These are phyloP conservation scores for Brachycybe producta DNA, from an alignment of 2,888 invertebrate species.

Conservation along the genomic window DNA sequence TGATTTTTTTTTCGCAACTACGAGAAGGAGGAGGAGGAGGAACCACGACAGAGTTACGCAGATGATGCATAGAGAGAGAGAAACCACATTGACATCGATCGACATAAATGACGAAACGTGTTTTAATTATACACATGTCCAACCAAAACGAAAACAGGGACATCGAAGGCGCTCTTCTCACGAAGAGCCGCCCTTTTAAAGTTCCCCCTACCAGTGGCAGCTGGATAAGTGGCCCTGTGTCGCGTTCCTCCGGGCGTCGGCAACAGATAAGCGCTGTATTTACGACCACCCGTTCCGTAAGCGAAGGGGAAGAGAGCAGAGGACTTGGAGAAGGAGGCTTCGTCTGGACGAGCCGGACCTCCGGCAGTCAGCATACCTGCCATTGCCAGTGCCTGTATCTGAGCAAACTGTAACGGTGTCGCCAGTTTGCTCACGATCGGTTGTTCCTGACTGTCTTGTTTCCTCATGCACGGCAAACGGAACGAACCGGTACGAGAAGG, in stretches of 20 bases:
- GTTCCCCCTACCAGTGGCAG: constrained; percentile 16
- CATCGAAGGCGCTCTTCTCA: too few species aligned
- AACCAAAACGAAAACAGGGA: too few species aligned
- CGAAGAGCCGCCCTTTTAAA: too few species aligned
- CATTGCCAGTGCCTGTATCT: constrained; percentile 54
- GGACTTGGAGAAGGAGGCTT: not conserved
- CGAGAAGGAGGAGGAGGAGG: too few species aligned
- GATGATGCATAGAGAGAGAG: too few species aligned
- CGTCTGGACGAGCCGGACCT: constrained; percentile 20
- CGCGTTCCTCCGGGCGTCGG: constrained; percentile 14
- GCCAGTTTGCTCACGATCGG: constrained; percentile 43
- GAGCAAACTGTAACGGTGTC: constrained; percentile 54
- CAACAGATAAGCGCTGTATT: constrained; percentile 14
- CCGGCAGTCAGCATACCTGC: constrained; percentile 48
- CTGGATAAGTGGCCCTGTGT: constrained; percentile 14
- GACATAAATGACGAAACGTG: too few species aligned
- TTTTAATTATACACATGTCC: too few species aligned
- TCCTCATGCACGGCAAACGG: constrained; percentile 35
- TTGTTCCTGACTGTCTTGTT: constrained; percentile 37
- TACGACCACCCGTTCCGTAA: constrained; percentile 12
- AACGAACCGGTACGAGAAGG: constrained; percentile 27
- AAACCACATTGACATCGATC: too few species aligned
- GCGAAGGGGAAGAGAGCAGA: too few species aligned
- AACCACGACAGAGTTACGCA: too few species aligned
- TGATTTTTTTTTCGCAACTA: too few species aligned